phyloP scores from a whole-genome alignment of 1,140 invertebrate species.

The Heliconius nattereri region DNA sequence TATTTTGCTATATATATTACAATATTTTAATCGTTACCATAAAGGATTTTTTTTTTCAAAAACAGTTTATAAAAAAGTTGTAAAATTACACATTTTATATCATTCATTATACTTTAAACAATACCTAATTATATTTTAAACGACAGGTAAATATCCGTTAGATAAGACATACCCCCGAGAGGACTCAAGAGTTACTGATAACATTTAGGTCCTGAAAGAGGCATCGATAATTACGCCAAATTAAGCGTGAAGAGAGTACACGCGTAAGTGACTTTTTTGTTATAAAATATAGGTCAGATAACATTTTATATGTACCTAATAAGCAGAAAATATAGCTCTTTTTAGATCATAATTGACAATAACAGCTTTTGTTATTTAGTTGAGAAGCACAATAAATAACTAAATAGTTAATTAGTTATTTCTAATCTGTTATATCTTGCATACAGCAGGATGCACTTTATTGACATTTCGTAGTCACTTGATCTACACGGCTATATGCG shows the following conservation, averaged over 20 bases:
- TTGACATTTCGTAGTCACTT: no score
- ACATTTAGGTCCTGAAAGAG: constrained; percentile 8
- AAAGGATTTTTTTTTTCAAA: no score
- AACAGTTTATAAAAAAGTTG: no score
- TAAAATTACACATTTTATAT: no score
- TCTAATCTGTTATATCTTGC: no score
- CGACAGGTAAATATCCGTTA: neutral
- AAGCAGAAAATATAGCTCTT: neutral
- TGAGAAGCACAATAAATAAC: no score
- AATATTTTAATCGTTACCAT: no score
- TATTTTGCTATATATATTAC: no score
- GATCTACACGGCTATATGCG: no score
- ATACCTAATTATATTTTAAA: neutral
- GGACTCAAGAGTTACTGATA: constrained; percentile 5
- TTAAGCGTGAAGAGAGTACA: constrained; percentile 12
- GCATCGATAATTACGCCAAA: constrained; percentile 22
- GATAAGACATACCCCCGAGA: neutral
- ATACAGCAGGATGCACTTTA: no score
- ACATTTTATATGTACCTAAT: neutral
- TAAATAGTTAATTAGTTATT: no score
- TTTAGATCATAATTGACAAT: neutral
- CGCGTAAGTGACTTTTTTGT: constrained; percentile 8
- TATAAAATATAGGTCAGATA: constrained; percentile 18
- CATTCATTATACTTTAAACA: no score
- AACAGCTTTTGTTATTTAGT: neutral